Evolutionary conservation across 2,113 vertebrate species (phyloP), one percentile per base, ranked within the genome.

Genomic region (Lycaon pictus): DNA sequence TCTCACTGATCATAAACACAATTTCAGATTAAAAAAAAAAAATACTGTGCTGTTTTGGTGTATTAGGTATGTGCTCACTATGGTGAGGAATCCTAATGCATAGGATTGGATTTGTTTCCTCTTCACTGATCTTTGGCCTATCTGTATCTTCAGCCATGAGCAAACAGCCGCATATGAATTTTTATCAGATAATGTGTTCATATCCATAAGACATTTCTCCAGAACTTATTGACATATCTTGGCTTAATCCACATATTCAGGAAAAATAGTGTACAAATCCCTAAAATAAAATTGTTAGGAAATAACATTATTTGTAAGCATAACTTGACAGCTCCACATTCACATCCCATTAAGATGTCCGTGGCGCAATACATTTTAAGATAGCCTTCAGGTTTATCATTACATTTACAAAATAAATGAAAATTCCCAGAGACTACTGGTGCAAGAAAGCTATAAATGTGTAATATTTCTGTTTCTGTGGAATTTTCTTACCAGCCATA

Each of bases 241-340:
- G 71, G 96, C 92, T 74, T 87, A 97, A 98, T 97, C 81, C 94
- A 82, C 87, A 88, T 96, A 98, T 96, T 95, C 56, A 90, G 69
- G 62, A 65, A 77, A 91, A 79, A 90, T 90, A 96, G 35, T 94
- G 32, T 95, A 86, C 32, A 98, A 97, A 93, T 74, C 88, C 51
- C 43, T 88, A 96, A 92, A 97, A 98, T 92, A 97, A 97, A 91
- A 88, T 97, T 97, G 76, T 91, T 96, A 93, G 74, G 88, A 98
- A 98, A 98, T 97, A 97, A 96, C 92, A 97, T 96, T 98, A 98
- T 91, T 98, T 97, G 81, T 82, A 98, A 97, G 65, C 81, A 97
- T 71, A 97, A 96, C 90, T 95, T 96, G 88, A 53, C 97, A 98
- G 89, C 69, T 97, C 94, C 89, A 76, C 90, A 97, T 96, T 77